Evolutionary conservation across 2,113 vertebrate species (phyloP).

Genomic region (Solea solea): DNA sequence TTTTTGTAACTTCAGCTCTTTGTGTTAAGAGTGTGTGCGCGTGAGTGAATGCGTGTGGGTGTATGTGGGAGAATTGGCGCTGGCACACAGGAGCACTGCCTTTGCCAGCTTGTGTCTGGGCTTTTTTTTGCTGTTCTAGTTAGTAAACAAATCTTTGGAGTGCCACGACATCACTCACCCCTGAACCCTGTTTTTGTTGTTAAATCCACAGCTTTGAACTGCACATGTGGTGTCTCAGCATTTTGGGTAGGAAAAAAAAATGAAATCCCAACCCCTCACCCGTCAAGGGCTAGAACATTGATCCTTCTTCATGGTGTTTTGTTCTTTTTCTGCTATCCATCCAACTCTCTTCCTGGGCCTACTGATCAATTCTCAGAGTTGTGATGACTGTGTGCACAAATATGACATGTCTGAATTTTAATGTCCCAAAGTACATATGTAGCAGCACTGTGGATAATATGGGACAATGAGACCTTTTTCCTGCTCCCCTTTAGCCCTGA

Average conservation of each 20-base stretch:
- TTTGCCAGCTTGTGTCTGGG: constrained; percentile 46
- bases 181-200: constrained; percentile 1
- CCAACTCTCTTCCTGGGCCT: constrained; percentile 54
- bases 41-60: constrained; percentile 22
- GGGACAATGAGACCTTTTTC: constrained; percentile 34
- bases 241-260: constrained; percentile 33
- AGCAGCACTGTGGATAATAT: constrained; percentile 65
- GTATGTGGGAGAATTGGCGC: constrained; percentile 28
- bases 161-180: constrained; percentile 9
- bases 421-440: constrained; percentile 66
- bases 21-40: constrained; percentile 53
- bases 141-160: constrained; percentile 23
- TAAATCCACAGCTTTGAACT: constrained; percentile 46
- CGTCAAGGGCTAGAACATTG: constrained; percentile 72
- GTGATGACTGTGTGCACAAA: constrained; percentile 46
- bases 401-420: constrained; percentile 48
- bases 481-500: constrained; percentile 34
- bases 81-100: constrained; percentile 45
- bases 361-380: constrained; percentile 68
- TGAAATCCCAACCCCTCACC: constrained; percentile 50
- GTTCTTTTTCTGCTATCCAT: constrained; percentile 41
- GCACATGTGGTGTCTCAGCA: constrained; percentile 50
- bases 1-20: constrained; percentile 73
- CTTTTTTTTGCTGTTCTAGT: constrained; percentile 60
- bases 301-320: constrained; percentile 52